These are phyloP conservation scores for Brachyhypopomus occidentalis DNA, from an alignment of 2,113 vertebrate species.

Conservation along the genomic window DNA sequence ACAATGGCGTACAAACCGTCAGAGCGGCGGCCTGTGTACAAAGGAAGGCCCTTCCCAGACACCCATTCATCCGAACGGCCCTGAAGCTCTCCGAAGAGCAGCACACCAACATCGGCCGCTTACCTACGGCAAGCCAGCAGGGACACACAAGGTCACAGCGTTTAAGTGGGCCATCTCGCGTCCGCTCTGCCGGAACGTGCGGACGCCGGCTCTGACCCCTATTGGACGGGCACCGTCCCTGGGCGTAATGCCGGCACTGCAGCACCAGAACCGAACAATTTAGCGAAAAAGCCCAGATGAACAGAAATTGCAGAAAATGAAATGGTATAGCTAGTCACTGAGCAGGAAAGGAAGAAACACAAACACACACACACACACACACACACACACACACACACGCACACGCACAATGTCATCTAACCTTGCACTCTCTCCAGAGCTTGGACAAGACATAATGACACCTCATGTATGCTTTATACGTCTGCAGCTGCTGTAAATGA, in stretches of 20 bases:
- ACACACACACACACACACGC: not conserved
- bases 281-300: not conserved
- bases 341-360: not conserved
- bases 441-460: slow-evolving; percentile 40
- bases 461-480: slow-evolving; percentile 44
- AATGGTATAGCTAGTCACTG: not conserved
- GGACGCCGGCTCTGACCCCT: not conserved
- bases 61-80: slow-evolving; percentile 62
- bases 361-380: slow-evolving; percentile 1
- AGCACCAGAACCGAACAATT: not conserved
- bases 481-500: slow-evolving; percentile 44
- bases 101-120: slow-evolving; percentile 54
- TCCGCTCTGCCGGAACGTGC: not conserved
- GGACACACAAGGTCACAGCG: slow-evolving; percentile 58
- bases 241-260: not conserved
- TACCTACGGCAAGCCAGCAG: slow-evolving; percentile 60
- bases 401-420: not conserved
- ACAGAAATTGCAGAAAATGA: slow-evolving; percentile 10
- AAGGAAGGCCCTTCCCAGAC: slow-evolving; percentile 72
- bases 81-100: slow-evolving; percentile 57
- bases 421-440: slow-evolving; percentile 12
- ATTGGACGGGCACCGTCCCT: too few relatives aligned
- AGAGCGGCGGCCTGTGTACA: slow-evolving; percentile 65
- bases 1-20: slow-evolving; percentile 72
- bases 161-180: slow-evolving; percentile 48